Conservation (phyloP, 2,113 vertebrate genomes). For the Cyanoliseus patagonus region DNA sequence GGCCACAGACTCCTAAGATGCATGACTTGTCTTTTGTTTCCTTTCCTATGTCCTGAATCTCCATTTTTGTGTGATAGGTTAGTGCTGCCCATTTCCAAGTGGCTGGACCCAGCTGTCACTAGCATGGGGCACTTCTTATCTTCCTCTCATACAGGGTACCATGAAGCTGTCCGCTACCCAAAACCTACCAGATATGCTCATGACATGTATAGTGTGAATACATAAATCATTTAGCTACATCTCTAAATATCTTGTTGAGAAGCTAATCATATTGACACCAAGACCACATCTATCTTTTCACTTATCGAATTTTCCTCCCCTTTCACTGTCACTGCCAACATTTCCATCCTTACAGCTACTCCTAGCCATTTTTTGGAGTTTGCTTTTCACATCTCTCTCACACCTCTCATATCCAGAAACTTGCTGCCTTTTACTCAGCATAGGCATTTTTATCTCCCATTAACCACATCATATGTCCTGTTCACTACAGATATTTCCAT, state of each 20-base stretch:
- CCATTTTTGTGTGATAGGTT: background rate
- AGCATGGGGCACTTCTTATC: fast-evolving
- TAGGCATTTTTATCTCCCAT: fast-evolving
- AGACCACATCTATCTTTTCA: background rate
- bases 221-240: background rate
- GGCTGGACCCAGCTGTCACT: background rate
- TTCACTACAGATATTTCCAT: background rate
- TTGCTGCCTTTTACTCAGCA: background rate
- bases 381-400: background rate
- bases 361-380: background rate
- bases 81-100: background rate
- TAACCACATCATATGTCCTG: background rate
- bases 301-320: background rate
- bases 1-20: background rate
- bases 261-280: background rate
- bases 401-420: background rate
- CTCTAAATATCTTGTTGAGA: background rate
- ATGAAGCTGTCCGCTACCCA: background rate
- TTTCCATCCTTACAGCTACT: background rate
- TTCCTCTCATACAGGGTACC: background rate
- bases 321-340: background rate
- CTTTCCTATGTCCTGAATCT: background rate
- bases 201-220: background rate
- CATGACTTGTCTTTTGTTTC: background rate
- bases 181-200: background rate